Base-by-base conservation (phyloP, 1,140 invertebrate genomes). In the Coboldia fuscipes region DNA sequence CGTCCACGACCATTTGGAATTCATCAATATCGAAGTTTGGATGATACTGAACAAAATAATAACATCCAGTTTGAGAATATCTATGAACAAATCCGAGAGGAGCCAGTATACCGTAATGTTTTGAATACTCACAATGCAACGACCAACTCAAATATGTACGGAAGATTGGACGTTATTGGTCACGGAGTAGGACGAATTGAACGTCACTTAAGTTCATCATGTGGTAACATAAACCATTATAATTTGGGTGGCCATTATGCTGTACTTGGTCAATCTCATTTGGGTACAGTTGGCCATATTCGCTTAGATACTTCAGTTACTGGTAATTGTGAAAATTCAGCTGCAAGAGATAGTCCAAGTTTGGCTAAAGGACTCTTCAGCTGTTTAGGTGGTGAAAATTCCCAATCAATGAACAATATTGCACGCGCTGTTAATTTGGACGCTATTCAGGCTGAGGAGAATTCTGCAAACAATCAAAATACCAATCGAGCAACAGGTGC, bases 131-230 rank as follows among this genome's bases (percentile, higher is more conserved):
- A 44, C 42, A 47, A 37, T 53, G 42, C 30, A 61, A 55, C 34
- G 48, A 51, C 12, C 36, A 54, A 21, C 46, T 57, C 22, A 47
- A 61, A 63, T 31, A 51, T 63, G 7, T 66, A 66, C 35, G 63
- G 62, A 9, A 48, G 63, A 3, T 53, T 65, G 13, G 58, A 64
- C 44, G 58, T 66, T 0, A 42, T 62, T 33, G 61, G 62, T 1
- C 61, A 63, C 37, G 62, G 62, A 13, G 63, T 66, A 17, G 64
- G 64, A 5, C 50, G 64, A 22, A 66, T 67, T 29, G 63, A 66
- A 38, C 48, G 63, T 1, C 63, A 66, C 42, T 44, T 66, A 17
- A 64, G 61, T 23, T 62, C 58, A 0, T 66, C 63, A 1, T 67
- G 63, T 21, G 62, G 63, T 34, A 63, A 63, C 39, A 64, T 64